Conservation (phyloP, 2,888 invertebrate species). For the Priocnemis perturbator region DNA sequence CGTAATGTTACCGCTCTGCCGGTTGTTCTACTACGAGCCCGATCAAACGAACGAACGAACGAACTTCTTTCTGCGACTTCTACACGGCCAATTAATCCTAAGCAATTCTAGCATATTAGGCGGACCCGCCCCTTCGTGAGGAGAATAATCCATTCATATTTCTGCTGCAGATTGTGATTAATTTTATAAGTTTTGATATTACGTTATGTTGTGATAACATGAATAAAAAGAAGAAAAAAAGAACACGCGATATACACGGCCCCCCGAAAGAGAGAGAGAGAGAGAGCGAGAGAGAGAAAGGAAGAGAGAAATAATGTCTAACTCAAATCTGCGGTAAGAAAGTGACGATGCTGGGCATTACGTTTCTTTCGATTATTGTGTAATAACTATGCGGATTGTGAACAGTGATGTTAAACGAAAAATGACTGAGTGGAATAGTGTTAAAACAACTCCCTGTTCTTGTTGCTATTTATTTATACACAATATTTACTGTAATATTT, state of each 20-base stretch:
- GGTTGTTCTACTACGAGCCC: constrained; percentile 1
- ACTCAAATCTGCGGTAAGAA: constrained; percentile 4
- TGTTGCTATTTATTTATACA: constrained; percentile 66
- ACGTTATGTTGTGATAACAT: no score
- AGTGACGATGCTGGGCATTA: constrained; percentile 45
- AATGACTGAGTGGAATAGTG: constrained; percentile 45
- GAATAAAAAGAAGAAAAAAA: constrained; percentile 8
- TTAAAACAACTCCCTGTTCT: constrained; percentile 45
- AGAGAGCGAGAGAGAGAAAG: no score
- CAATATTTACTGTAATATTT: constrained; percentile 41
- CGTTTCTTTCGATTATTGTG: constrained; percentile 49
- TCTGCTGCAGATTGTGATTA: constrained; percentile 24
- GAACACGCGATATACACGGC: no score
- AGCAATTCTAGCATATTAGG: no score
- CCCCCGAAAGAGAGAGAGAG: no score
- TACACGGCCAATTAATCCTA: no score
- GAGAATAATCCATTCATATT: no score
- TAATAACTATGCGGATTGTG: constrained; percentile 35
- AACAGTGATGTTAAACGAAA: constrained; percentile 40
- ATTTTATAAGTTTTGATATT: constrained; percentile 31
- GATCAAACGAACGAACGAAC: no score
- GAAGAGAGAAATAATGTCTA: no score
- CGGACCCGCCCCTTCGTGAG: no score
- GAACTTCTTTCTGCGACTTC: no score
- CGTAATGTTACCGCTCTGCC: constrained; percentile 49